Evolutionary conservation across 2,888 invertebrate species (phyloP).

Genomic region (Sarcophaga caerulescens): DNA sequence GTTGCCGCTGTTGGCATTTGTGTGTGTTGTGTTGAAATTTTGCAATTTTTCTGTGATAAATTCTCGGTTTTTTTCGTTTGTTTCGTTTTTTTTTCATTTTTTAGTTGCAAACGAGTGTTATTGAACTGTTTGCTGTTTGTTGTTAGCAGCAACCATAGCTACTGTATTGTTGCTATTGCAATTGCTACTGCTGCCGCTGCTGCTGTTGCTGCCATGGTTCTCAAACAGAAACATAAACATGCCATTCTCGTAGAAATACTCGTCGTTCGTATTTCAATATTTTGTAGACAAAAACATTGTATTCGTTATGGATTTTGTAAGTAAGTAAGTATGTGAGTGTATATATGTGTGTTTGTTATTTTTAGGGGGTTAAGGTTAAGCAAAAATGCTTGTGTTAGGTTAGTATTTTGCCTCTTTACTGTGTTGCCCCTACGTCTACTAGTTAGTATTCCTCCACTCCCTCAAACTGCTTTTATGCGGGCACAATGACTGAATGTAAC

Average conservation of each 20-base stretch:
- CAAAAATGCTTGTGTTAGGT: conserved; percentile 67
- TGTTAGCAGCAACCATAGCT: conserved; percentile 47
- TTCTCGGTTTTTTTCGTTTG: too few species aligned
- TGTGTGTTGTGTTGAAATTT: too few species aligned
- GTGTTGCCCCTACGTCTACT: conserved; percentile 20
- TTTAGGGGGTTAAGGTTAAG: conserved; percentile 68
- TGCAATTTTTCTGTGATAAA: too few species aligned
- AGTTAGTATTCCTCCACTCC: too few species aligned
- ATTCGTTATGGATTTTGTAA: conserved; percentile 40
- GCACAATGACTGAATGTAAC: background rate
- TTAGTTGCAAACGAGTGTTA: conserved; percentile 58
- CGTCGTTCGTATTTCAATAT: background rate
- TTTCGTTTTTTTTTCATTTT: background rate
- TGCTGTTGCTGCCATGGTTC: conserved; percentile 7
- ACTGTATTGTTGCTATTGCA: conserved; percentile 15
- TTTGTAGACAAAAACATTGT: conserved; percentile 35
- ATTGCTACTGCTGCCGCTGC: conserved; percentile 23
- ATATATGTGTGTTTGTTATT: background rate
- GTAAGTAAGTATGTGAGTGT: background rate
- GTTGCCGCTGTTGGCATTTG: too few species aligned
- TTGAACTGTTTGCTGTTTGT: conserved; percentile 66
- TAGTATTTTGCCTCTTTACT: conserved; percentile 58
- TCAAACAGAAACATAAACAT: conserved; percentile 24
- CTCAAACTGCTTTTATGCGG: background rate
- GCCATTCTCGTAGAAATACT: background rate